A percentile compares a stretch with the other conserved stretches of the same genome.
Conservation (phyloP, 2,888 invertebrate genomes). For the Globia sparganii region DNA sequence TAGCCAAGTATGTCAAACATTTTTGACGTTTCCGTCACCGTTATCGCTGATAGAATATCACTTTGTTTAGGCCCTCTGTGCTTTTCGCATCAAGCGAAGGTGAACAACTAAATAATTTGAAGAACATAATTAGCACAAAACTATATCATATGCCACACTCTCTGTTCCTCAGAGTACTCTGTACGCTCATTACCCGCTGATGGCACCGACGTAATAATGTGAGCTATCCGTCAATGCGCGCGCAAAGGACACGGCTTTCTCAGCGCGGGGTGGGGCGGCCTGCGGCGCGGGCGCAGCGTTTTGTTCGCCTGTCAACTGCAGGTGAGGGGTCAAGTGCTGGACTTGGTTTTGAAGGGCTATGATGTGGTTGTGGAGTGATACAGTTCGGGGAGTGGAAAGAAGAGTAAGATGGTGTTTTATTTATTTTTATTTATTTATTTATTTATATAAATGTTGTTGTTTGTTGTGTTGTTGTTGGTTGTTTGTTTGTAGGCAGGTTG, state of each 20-base stretch:
- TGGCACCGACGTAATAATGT: conserved; percentile 83
- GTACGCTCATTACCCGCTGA: conserved; percentile 80
- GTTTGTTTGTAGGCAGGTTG: neutral
- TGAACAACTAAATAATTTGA: neutral
- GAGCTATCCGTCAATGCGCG: conserved; percentile 84
- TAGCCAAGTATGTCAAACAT: no score
- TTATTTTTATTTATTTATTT: no score
- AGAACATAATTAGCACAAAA: conserved; percentile 22
- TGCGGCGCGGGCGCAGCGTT: conserved; percentile 71
- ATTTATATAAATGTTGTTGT: no score
- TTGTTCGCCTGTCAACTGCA: conserved; percentile 74
- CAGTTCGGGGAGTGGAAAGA: conserved; percentile 11
- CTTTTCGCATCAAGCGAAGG: neutral
- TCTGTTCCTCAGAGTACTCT: conserved; percentile 64
- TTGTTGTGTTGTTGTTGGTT: no score
- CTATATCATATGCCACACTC: neutral
- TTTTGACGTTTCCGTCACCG: no score
- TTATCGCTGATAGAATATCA: no score
- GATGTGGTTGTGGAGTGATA: conserved; percentile 41
- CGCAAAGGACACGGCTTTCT: conserved; percentile 86
- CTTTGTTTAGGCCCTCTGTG: no score
- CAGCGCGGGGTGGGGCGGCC: conserved; percentile 72
- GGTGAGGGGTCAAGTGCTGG: conserved; percentile 69
- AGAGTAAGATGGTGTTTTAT: neutral
- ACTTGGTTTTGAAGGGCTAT: conserved; percentile 50